A percentile compares a stretch with the other conserved stretches of the same genome.
phyloP scores from a whole-genome alignment of 2,113 vertebrate species.

The Aramus guarauna region DNA sequence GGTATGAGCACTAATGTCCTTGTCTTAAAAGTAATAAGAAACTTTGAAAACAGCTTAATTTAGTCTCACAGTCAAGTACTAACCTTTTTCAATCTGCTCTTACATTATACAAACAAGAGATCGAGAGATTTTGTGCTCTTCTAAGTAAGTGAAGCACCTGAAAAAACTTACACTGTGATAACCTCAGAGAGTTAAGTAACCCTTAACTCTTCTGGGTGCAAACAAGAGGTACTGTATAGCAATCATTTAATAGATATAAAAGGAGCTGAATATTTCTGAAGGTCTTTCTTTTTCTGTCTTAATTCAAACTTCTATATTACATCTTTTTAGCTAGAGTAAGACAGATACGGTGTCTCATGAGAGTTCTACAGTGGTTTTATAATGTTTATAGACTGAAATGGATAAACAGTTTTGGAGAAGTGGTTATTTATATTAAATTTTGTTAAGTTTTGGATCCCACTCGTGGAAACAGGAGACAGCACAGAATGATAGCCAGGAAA shows the following conservation, averaged over 20 bases:
- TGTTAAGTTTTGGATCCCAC: not conserved
- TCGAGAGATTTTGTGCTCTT: not conserved
- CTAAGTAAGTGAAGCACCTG: not conserved
- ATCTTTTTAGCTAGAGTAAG: not conserved
- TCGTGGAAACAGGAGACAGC: not conserved
- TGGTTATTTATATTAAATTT: not conserved
- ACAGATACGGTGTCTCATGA: not conserved
- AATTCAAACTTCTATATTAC: not conserved
- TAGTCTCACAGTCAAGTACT: not conserved
- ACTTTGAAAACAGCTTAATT: conserved; percentile 9
- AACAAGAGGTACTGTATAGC: not conserved
- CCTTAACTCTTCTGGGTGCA: not conserved
- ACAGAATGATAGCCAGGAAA: not conserved
- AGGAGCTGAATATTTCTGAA: not conserved
- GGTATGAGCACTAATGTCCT: not conserved
- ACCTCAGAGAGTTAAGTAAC: not conserved
- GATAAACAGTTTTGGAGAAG: not conserved
- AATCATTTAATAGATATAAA: not conserved
- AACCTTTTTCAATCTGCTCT: not conserved
- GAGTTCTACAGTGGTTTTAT: not conserved
- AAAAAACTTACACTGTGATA: not conserved
- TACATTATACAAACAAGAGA: not conserved
- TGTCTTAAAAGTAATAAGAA: not conserved
- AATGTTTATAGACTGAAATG: not conserved
- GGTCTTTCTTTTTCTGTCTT: not conserved